Conservation (phyloP, 92 coral and sea anemone species). For the Zoanthus gigantus region DNA sequence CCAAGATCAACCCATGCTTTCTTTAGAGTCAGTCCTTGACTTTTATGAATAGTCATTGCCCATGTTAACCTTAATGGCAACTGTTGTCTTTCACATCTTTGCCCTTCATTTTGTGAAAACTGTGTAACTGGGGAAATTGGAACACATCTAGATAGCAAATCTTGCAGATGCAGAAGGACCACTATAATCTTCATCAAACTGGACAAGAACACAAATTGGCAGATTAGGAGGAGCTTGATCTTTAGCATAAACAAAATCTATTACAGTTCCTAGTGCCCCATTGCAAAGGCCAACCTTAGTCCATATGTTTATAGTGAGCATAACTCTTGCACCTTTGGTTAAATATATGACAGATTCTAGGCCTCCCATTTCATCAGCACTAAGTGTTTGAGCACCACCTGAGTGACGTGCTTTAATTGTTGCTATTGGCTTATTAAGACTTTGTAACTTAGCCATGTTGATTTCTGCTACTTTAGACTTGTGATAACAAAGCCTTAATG, state of each 20-base stretch:
- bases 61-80: constrained; percentile 52
- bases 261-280: constrained; percentile 63
- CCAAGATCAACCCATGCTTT: constrained; percentile 55
- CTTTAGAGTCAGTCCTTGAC: too few species aligned
- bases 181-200: constrained; percentile 63
- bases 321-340: too few species aligned
- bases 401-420: neutral
- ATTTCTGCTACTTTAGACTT: constrained; percentile 15
- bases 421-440: neutral
- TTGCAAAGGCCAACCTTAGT: constrained; percentile 42
- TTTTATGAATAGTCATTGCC: too few species aligned
- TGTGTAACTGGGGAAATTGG: constrained; percentile 73
- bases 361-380: too few species aligned
- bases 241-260: constrained; percentile 62
- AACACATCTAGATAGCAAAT: constrained; percentile 65
- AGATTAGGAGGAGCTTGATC: constrained; percentile 59
- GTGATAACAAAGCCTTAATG: neutral
- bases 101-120: constrained; percentile 61
- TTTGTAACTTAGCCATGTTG: neutral
- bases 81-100: constrained; percentile 45
- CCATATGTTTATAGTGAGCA: too few species aligned
- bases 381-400: too few species aligned
- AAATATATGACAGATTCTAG: neutral
- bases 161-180: constrained; percentile 49
- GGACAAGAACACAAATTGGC: constrained; percentile 53